These are phyloP conservation scores for Sapajus apella DNA, from an alignment of 2,113 vertebrate species.

Conservation along the genomic window DNA sequence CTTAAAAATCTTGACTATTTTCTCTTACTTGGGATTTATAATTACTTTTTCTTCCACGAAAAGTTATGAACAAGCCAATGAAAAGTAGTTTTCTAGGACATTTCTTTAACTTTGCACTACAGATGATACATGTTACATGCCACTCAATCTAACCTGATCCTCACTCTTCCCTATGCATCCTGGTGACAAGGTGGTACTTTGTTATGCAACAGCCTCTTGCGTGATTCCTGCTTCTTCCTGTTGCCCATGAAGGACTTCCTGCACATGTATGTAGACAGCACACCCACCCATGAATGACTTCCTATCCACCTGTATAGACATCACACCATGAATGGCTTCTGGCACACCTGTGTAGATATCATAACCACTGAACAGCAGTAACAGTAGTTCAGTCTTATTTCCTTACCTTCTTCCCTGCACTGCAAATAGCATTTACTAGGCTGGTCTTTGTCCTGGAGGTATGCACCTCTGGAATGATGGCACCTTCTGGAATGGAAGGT, in stretches of 20 bases:
- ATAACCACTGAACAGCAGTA: too few species aligned
- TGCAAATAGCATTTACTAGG: neutral
- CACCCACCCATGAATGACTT: neutral
- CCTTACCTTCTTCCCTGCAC: accelerated
- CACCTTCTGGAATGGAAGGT: neutral
- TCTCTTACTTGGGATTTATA: neutral
- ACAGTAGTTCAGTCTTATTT: neutral
- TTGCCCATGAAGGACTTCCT: neutral
- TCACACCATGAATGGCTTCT: too few species aligned
- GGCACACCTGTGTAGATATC: too few species aligned
- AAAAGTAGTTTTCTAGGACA: neutral
- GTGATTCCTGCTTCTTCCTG: neutral
- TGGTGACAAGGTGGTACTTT: neutral
- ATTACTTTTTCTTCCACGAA: neutral
- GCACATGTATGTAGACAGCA: neutral
- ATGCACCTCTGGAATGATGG: too few species aligned
- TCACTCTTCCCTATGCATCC: accelerated
- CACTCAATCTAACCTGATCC: neutral
- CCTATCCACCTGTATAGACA: too few species aligned
- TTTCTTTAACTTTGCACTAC: neutral
- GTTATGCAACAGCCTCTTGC: neutral
- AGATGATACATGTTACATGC: neutral
- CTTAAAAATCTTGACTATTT: neutral
- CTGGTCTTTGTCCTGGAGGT: neutral
- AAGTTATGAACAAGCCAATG: neutral